Evolutionary conservation across 2,888 invertebrate species (phyloP), one percentile per base, ranked within the genome.

Genomic region (Erebia palarica): DNA sequence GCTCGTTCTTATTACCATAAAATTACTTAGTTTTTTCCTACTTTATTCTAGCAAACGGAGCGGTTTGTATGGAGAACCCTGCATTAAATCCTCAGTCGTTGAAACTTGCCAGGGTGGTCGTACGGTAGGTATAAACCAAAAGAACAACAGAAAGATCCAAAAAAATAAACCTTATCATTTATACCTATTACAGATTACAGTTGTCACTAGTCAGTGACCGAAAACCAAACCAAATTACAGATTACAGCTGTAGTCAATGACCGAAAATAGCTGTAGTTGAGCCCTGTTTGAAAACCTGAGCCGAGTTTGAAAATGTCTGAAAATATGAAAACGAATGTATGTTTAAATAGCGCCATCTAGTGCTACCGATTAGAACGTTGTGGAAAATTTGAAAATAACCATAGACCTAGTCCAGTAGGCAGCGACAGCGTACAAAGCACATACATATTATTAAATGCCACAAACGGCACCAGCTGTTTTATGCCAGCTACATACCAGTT

Each of bases 1-100:
- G 55, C 53, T 53, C 1, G 36, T 65, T 65, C 65, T 57, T 55
- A 65, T 65, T 55, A 36, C 16, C n/a, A n/a, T n/a, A 9, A 44
- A 42, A n/a, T 16, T 16, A 53, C 53, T 53, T 55, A 8, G 55
- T 18, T 55, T n/a, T n/a, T 55, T 55, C 16, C 36, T 27, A 36
- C 47, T 44, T 44, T 36, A 27, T 5, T 36, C 7, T 36, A 36
- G 7, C 7, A 5, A 36, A 36, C 36, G 36, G 36, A 7, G 36
- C 36, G 3, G 21, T 21, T 27, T 5, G 36, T 36, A 36, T 2
- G 36, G 36, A 36, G 36, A 36, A 0, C 36, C 36, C 7, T 36
- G 27, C 27, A 27, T 27, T 27, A 2, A 27, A 27, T 27, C 27
- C 27, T 27, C 27, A 27, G 4, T 36, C 36, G 36, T 7, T 5